Conservation (phyloP, 2,113 vertebrate genomes). For the Ailurus styani region DNA sequence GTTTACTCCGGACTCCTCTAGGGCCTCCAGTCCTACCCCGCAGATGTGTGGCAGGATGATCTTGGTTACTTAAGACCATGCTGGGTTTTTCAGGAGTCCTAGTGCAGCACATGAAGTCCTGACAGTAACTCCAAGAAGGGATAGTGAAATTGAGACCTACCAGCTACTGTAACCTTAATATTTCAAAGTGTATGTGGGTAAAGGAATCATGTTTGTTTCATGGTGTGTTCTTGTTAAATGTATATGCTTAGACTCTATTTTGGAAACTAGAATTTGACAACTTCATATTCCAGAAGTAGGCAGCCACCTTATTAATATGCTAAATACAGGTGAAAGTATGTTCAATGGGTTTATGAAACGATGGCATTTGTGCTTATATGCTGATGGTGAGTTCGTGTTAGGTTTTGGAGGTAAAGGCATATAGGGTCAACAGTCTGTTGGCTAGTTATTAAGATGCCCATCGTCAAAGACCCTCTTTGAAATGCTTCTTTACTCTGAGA, state of each 20-base stretch:
- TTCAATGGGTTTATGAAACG: background rate
- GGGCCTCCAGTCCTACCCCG: background rate
- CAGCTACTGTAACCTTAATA: background rate
- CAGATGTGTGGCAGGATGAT: background rate
- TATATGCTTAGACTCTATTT: background rate
- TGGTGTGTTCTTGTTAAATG: background rate
- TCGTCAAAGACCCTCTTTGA: background rate
- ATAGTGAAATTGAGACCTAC: background rate
- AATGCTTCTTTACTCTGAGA: background rate
- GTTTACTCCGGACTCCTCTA: background rate
- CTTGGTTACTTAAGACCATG: background rate
- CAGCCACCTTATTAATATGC: background rate
- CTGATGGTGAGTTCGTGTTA: background rate
- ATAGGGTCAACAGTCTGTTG: rapidly evolving
- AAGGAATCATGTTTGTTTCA: background rate
- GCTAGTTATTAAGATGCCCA: rapidly evolving
- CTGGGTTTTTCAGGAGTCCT: background rate
- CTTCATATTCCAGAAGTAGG: background rate
- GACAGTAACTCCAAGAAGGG: background rate
- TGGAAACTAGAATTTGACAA: background rate
- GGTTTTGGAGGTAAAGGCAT: background rate
- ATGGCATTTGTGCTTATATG: too few species aligned
- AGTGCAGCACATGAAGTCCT: background rate
- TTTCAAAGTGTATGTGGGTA: background rate
- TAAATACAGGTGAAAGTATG: background rate